phyloP scores from a whole-genome alignment of 2,797 vertebrate genomes.

The Clarias platycephalus region DNA sequence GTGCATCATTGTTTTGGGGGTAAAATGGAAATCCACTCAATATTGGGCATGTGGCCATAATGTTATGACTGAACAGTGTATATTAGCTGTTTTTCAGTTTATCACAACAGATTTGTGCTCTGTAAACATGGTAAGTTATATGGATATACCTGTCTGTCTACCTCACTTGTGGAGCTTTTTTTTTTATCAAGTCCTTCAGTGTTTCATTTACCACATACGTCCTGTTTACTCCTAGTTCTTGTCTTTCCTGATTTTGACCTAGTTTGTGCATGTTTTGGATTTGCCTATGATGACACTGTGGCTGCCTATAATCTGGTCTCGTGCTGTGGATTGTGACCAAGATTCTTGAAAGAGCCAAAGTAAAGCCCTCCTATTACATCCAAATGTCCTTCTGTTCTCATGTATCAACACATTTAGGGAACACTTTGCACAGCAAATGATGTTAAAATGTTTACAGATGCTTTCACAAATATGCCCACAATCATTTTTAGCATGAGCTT shows the following conservation, averaged over 20 bases:
- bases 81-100: neutral
- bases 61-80: neutral
- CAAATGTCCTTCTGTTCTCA: neutral
- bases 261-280: constrained; percentile 13
- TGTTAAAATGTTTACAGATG: neutral
- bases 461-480: neutral
- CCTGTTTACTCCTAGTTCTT: neutral
- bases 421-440: neutral
- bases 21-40: too few relatives aligned
- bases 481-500: constrained; percentile 8
- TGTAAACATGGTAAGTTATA: neutral
- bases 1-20: too few relatives aligned
- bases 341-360: neutral
- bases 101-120: neutral
- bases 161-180: neutral
- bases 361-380: constrained; percentile 4
- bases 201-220: neutral
- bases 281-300: constrained; percentile 1
- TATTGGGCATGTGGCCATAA: too few relatives aligned
- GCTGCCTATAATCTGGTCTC: constrained; percentile 4
- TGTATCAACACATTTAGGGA: constrained; percentile 6
- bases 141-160: neutral
- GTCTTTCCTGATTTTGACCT: constrained; percentile 17
- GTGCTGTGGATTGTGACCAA: constrained; percentile 10
- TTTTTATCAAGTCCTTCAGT: neutral